phyloP scores from a whole-genome alignment of 2,888 invertebrate species.

The Heliconius ethilla region DNA sequence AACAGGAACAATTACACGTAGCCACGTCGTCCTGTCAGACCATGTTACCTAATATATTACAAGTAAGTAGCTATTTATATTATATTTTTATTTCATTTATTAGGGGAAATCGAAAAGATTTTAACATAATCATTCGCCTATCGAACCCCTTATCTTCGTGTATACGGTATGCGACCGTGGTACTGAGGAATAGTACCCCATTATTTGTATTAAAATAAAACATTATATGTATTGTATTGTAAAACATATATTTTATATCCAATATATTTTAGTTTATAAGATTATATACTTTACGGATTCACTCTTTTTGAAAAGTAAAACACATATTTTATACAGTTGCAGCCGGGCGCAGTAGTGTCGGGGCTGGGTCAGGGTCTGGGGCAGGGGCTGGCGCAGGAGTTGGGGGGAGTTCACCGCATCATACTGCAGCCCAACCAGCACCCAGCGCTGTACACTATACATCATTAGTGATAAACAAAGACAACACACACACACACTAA shows the following conservation, averaged over 20 bases:
- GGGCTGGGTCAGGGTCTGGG: constrained; percentile 51
- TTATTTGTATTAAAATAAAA: too few relatives aligned
- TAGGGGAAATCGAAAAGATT: too few relatives aligned
- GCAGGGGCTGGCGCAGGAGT: constrained; percentile 57
- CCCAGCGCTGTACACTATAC: constrained; percentile 73
- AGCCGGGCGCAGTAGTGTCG: constrained; percentile 67
- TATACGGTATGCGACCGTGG: too few relatives aligned
- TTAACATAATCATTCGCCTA: too few relatives aligned
- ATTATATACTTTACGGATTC: too few relatives aligned
- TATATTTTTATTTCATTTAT: too few relatives aligned
- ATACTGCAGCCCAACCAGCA: constrained; percentile 69
- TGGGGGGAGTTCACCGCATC: constrained; percentile 74
- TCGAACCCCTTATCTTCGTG: too few relatives aligned
- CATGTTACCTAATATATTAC: constrained; percentile 77
- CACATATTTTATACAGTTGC: constrained; percentile 35
- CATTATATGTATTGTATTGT: too few relatives aligned
- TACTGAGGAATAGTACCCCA: too few relatives aligned
- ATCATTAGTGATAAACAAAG: constrained; percentile 57
- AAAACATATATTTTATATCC: too few relatives aligned
- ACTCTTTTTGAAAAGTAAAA: too few relatives aligned
- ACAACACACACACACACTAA: neutral
- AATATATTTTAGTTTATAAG: too few relatives aligned
- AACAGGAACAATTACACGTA: constrained; percentile 77
- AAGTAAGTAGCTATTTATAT: constrained; percentile 55
- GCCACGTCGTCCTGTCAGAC: constrained; percentile 77